A percentile compares a stretch with the other conserved stretches of the same genome.
Conservation (phyloP, 2,113 vertebrate genomes). For the Stictonetta naevosa region DNA sequence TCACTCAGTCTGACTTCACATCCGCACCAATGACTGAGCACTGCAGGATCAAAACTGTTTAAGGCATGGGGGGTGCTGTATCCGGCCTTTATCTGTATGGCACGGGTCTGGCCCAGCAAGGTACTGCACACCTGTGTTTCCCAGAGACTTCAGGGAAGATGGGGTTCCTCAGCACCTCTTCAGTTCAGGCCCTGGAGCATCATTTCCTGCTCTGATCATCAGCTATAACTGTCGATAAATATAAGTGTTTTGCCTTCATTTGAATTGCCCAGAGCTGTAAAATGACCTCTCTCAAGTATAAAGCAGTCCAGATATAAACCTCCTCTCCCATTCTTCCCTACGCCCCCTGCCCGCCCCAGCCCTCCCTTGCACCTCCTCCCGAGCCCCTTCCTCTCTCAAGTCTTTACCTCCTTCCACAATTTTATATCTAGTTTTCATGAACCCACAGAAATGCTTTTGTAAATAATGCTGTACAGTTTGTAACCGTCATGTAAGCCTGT, state of each 20-base stretch:
- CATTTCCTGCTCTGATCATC: constrained; percentile 61
- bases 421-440: constrained; percentile 78
- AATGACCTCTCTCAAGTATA: constrained; percentile 43
- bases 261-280: constrained; percentile 61
- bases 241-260: constrained; percentile 64
- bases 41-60: constrained; percentile 14
- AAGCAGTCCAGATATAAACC: constrained; percentile 43
- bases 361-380: not conserved
- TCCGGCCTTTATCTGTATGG: not conserved
- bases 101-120: not conserved
- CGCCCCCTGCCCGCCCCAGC: not conserved
- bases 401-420: constrained; percentile 55
- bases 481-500: constrained; percentile 90
- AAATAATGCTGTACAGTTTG: constrained; percentile 93
- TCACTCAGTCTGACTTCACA: constrained; percentile 30
- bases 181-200: constrained; percentile 43
- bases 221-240: constrained; percentile 69
- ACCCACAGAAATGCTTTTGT: constrained; percentile 78
- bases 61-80: not conserved
- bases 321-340: constrained; percentile 39
- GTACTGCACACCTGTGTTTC: not conserved
- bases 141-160: constrained; percentile 51
- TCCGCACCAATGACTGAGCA: constrained; percentile 7
- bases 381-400: not conserved
- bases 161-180: constrained; percentile 48